Base-by-base conservation (phyloP, 2,888 invertebrate species). In the Ormyrus nitidulus region DNA sequence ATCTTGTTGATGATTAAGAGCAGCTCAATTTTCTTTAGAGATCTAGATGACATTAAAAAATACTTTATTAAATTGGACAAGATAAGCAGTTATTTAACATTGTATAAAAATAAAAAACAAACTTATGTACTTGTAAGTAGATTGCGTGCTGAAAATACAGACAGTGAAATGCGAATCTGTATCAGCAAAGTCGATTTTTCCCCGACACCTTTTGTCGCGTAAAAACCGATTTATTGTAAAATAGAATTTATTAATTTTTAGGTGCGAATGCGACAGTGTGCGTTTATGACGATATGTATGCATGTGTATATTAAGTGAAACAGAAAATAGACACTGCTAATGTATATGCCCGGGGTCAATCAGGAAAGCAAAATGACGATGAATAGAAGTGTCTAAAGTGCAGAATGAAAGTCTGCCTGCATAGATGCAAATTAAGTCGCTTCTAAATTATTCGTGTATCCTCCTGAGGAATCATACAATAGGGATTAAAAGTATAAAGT, bases 241-340 rank as follows among this genome's bases (percentile, higher is more conserved):
- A 88, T 89, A 89, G 85, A 86, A 84, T 86, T 86, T 87, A 87
- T 85, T 87, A 84, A 86, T 83, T 83, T 85, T 84, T 85, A 84
- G 83, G 84, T 82, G 82, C 73, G 84, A 84, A 77, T 84, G 84
- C 66, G 83, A 84, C 62, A 68, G 77, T 5, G 44, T 51, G 68
- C 49, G 49, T 72, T 66, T 34, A 58, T 59, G 59, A 53, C 62
- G 69, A 70, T 77, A 71, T 71, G 65, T 62, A 69, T 75, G 76
- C 54, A 59, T 73, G 61, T 83, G 77, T 73, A 71, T 79, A 82
- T 75, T 66, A 56, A 80, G 53, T 6, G 62, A 72, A 77, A 71
- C 71, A 62, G 53, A 64, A 51, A 54, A 64, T 53, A 51, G 19
- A 75, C 10, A 49, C 70, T 79, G 68, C 73, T 81, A 61, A 69